These are phyloP conservation scores for Rynchops niger DNA, from an alignment of 2,113 vertebrate genomes.

Conservation along the genomic window DNA sequence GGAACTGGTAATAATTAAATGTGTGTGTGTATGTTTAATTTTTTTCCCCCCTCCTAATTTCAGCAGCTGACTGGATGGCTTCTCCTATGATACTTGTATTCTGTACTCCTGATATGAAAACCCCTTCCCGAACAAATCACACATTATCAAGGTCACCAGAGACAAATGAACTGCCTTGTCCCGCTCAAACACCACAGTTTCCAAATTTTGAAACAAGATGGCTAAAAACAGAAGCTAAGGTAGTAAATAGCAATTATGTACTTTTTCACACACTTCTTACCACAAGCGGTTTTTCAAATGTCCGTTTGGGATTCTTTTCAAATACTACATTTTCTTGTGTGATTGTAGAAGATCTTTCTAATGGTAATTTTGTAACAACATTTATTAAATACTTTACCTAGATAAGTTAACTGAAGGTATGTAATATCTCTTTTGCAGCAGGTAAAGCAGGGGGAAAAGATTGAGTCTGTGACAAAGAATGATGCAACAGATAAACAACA, in stretches of 20 bases:
- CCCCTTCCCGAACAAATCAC: conserved; percentile 51
- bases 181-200: conserved; percentile 60
- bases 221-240: conserved; percentile 71
- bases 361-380: background rate
- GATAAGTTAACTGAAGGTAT: background rate
- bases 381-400: background rate
- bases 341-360: background rate
- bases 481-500: background rate
- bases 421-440: background rate
- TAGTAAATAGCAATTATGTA: background rate
- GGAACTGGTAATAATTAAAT: background rate
- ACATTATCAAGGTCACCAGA: conserved; percentile 23
- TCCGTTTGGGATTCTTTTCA: background rate
- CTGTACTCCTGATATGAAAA: conserved; percentile 82
- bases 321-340: background rate
- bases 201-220: conserved; percentile 76
- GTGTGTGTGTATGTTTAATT: background rate
- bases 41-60: background rate
- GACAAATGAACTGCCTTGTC: background rate
- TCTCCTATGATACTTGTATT: conserved; percentile 82
- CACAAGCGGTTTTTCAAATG: background rate
- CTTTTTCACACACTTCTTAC: background rate
- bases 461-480: background rate
- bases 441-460: background rate
- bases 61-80: conserved; percentile 55